A percentile compares a stretch with the other conserved stretches of the same genome.
These are phyloP conservation scores for Xylota segnis DNA, from an alignment of 2,888 invertebrate species.

Conservation along the genomic window DNA sequence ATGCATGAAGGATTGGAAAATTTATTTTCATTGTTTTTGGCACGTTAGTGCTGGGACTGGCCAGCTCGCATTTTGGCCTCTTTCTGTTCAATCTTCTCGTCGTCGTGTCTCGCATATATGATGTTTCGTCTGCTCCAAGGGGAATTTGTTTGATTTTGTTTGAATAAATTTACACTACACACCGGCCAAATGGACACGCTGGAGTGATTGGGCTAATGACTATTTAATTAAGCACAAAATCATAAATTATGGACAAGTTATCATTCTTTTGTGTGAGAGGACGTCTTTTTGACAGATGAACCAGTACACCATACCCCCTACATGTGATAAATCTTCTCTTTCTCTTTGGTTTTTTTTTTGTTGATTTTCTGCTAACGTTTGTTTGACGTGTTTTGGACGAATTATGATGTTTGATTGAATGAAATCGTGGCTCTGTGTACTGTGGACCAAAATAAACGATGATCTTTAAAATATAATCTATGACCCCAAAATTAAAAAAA, in stretches of 20 bases:
- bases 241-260: conserved; percentile 71
- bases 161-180: conserved; percentile 57
- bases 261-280: conserved; percentile 54
- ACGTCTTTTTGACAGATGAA: conserved; percentile 59
- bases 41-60: conserved; percentile 60
- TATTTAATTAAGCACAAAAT: conserved; percentile 74
- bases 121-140: conserved; percentile 15
- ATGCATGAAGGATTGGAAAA: conserved; percentile 72
- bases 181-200: conserved; percentile 11
- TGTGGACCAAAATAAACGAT: conserved; percentile 35
- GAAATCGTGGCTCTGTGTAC: conserved; percentile 29
- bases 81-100: conserved; percentile 17
- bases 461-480: conserved; percentile 56
- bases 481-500: conserved; percentile 21
- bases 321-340: conserved; percentile 56
- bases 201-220: conserved; percentile 73
- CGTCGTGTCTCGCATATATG: conserved; percentile 7
- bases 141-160: conserved; percentile 49
- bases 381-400: conserved; percentile 59
- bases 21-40: conserved; percentile 77
- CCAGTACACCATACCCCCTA: conserved; percentile 12
- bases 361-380: conserved; percentile 58
- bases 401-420: conserved; percentile 70
- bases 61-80: conserved; percentile 30
- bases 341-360: conserved; percentile 1